Percentiles rank a stretch among this genome's conserved stretches.
These are phyloP conservation scores for Pinna nobilis DNA, from an alignment of 1,140 invertebrate species.

Conservation along the genomic window DNA sequence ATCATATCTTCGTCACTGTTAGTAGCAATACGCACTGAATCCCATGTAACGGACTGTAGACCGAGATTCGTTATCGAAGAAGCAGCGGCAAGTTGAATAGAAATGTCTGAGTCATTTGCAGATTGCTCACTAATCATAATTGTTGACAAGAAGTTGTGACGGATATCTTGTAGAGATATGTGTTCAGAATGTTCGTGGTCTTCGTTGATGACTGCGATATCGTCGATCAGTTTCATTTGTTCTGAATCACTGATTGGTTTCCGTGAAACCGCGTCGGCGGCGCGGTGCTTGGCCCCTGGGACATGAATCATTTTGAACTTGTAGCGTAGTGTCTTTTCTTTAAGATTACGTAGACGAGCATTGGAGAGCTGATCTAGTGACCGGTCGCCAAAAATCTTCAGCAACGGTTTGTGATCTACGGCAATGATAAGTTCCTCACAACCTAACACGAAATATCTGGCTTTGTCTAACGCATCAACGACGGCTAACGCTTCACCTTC, in stretches of 20 bases:
- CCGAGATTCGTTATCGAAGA: background rate
- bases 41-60: constrained; percentile 38
- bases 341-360: constrained; percentile 39
- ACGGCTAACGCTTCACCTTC: constrained; percentile 56
- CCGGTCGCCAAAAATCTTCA: constrained; percentile 41
- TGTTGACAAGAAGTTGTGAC: background rate
- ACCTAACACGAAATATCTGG: constrained; percentile 44
- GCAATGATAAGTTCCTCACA: constrained; percentile 45
- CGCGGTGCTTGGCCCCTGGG: constrained; percentile 30
- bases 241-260: constrained; percentile 22
- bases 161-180: background rate
- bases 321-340: constrained; percentile 41
- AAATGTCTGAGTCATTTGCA: background rate
- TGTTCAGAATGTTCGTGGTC: background rate
- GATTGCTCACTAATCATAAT: background rate
- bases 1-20: constrained; percentile 38
- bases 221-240: constrained; percentile 18
- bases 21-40: constrained; percentile 26
- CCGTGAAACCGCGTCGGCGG: constrained; percentile 47
- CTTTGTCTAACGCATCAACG: constrained; percentile 46
- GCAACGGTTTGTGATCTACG: constrained; percentile 53
- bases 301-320: constrained; percentile 36
- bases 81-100: background rate
- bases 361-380: constrained; percentile 40
- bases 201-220: constrained; percentile 22